Evolutionary conservation across 2,113 vertebrate genomes (phyloP), one percentile per base, ranked within the genome.

Genomic region (Platycercus adscitus): DNA sequence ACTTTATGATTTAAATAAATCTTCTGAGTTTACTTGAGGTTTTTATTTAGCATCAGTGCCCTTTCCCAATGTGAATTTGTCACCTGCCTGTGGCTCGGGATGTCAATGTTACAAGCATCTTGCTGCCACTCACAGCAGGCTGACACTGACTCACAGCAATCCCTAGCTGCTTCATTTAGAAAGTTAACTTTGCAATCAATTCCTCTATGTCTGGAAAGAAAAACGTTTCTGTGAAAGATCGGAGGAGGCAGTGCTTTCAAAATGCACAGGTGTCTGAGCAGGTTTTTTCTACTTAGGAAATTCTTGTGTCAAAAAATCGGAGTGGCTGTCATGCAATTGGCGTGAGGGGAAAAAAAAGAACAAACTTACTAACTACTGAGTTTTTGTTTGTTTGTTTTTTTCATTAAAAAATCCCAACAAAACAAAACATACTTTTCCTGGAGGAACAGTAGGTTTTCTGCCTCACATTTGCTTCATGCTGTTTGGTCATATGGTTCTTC

Each of bases 101-200:
- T 83, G 60, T 19, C 29, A 26, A 26, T 4, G 2, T n/a, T 63
- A 47, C 50, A 39, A 64, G 47, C 31, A 17, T 14, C 60, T 89
- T 0, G 0, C 7, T 81, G 55, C 50, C 20, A 43, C 72, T 86
- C 2, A 3, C 72, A 75, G 50, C 46, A 49, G 41, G n/a, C 41
- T 69, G 49, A 66, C 6, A 1, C 46, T 86, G 68, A 26, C 44
- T 80, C 46, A 28, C 68, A 68, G 29, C 65, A 86, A 26, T 87
- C 64, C 60, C 73, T 39, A 71, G 9, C 25, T 2, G 2, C 33
- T 0, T 0, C 1, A 5, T 71, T 82, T 21, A 75, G 44, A 76
- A 24, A 41, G 60, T 60, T 80, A 87, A 47, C 19, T 10, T 79
- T 63, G 13, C 26, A 77, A 46, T 71, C 39, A 4, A 0, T 58